Conservation (phyloP, 2,113 vertebrate genomes). For the Campylomormyrus tamandua region DNA sequence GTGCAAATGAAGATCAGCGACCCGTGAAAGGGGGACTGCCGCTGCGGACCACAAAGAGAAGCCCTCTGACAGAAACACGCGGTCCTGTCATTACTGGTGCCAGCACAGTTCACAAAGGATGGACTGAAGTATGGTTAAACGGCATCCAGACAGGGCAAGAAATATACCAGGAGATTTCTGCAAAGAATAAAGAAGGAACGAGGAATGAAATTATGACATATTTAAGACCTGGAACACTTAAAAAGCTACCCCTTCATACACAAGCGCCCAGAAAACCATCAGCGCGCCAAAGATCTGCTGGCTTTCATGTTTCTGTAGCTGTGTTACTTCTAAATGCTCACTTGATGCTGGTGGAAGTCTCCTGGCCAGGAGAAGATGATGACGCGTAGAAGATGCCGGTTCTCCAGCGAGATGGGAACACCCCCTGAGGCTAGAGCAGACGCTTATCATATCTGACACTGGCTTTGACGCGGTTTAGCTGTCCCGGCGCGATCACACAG, state of each 20-base stretch:
- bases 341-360: background rate
- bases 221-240: background rate
- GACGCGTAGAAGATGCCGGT: background rate
- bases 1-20: conserved; percentile 14
- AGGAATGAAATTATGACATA: background rate
- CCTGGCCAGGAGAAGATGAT: background rate
- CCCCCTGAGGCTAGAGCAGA: conserved; percentile 19
- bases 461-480: conserved; percentile 18
- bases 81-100: conserved; percentile 31
- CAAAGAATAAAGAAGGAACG: background rate
- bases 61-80: conserved; percentile 24
- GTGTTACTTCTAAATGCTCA: background rate
- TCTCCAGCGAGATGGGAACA: background rate
- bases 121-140: no score
- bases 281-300: background rate
- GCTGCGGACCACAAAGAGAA: conserved; percentile 29
- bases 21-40: conserved; percentile 36
- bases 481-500: conserved; percentile 10
- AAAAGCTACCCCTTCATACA: background rate
- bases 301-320: background rate
- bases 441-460: conserved; percentile 22
- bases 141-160: background rate
- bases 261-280: background rate
- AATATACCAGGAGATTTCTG: background rate
- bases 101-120: conserved; percentile 18